A percentile compares a stretch with the other conserved stretches of the same genome.
Conservation (phyloP, 2,113 vertebrate genomes). For the Strix uralensis region DNA sequence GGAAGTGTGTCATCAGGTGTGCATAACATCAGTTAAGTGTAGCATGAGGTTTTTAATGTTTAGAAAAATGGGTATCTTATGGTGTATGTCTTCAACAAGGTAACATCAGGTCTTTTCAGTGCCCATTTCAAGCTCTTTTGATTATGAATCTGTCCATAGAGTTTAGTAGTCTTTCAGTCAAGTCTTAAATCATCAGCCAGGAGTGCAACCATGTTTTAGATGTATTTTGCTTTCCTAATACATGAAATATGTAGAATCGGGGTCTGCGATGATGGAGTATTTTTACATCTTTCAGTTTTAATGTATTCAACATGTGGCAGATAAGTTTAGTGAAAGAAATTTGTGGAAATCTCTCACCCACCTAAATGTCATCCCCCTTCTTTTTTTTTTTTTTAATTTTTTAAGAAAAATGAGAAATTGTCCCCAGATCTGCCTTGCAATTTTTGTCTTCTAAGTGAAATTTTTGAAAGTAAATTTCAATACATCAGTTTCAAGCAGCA, state of each 20-base stretch:
- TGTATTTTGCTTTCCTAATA: conserved; percentile 54
- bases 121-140: neutral
- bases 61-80: neutral
- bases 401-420: neutral
- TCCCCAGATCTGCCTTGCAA: neutral
- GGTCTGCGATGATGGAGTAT: conserved; percentile 1
- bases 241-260: conserved; percentile 7
- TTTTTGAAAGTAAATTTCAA: neutral
- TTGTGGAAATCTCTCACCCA: neutral
- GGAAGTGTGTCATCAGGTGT: neutral
- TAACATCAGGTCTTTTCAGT: neutral
- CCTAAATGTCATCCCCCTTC: neutral
- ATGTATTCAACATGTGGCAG: neutral
- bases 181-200: conserved; percentile 1
- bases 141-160: neutral
- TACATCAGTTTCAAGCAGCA: neutral
- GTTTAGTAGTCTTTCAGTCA: neutral
- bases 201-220: conserved; percentile 45
- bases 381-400: neutral
- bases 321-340: neutral
- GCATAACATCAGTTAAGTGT: neutral
- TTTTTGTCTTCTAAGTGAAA: neutral
- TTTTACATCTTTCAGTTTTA: neutral
- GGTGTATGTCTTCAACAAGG: neutral
- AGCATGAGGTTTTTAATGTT: neutral